A percentile compares a stretch with the other conserved stretches of the same genome.
These are phyloP conservation scores for Sander vitreus DNA, from an alignment of 2,113 vertebrate genomes.

Conservation along the genomic window DNA sequence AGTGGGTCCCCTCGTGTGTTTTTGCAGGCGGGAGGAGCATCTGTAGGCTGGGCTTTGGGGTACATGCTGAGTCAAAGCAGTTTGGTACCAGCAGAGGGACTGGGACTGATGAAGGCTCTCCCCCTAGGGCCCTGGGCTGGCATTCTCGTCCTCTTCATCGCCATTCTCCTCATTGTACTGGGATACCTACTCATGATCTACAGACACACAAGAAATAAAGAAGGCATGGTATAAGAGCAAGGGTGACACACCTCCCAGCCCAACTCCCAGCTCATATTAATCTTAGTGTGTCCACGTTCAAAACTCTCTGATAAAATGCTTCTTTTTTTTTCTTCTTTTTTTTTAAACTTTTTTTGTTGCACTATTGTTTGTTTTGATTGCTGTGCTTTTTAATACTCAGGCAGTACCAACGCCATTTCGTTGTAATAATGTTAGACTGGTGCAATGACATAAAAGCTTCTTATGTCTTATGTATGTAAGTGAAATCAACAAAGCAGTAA, in stretches of 20 bases:
- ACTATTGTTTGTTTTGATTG: background rate
- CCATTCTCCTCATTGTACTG: slow-evolving; percentile 53
- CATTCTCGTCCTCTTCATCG: slow-evolving; percentile 70
- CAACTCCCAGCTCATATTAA: background rate
- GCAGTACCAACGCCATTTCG: too few relatives aligned
- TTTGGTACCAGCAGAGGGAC: slow-evolving; percentile 80
- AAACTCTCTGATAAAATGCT: background rate
- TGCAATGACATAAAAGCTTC: too few relatives aligned
- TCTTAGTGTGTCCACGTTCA: background rate
- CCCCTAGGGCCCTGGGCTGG: slow-evolving; percentile 78
- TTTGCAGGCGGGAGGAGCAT: slow-evolving; percentile 80
- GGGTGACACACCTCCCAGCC: background rate
- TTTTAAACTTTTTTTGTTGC: background rate
- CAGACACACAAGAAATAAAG: slow-evolving; percentile 19
- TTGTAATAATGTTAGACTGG: too few relatives aligned
- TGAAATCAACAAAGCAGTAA: background rate
- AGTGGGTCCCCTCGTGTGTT: slow-evolving; percentile 5
- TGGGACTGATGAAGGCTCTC: slow-evolving; percentile 57
- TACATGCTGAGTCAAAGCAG: slow-evolving; percentile 91
- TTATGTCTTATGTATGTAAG: too few relatives aligned
- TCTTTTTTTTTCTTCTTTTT: too few relatives aligned
- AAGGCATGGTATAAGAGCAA: slow-evolving; percentile 50
- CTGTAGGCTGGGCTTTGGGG: slow-evolving; percentile 90
- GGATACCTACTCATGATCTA: slow-evolving; percentile 38
- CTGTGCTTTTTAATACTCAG: background rate